A percentile compares a stretch with the other conserved stretches of the same genome.
Conservation (phyloP, 2,113 vertebrate species). For the Phrynosoma blainvillii region DNA sequence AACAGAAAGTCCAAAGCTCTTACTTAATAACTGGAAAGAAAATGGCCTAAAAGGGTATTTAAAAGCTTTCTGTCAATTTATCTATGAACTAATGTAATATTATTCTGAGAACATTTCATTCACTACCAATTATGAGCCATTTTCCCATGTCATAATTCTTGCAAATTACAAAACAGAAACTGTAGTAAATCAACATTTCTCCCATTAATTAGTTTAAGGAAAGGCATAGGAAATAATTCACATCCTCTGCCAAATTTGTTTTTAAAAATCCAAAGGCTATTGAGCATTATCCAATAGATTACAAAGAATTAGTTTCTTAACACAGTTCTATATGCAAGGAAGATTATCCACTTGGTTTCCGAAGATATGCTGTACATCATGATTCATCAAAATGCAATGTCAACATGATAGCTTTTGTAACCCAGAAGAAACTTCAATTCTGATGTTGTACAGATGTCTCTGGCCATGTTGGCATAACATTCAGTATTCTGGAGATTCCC, state of each 20-base stretch:
- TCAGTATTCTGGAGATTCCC: neutral
- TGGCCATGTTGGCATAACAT: neutral
- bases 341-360: neutral
- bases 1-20: neutral
- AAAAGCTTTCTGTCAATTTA: constrained; percentile 48
- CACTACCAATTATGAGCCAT: constrained; percentile 48
- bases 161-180: constrained; percentile 36
- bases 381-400: neutral
- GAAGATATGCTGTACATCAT: neutral
- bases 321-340: neutral
- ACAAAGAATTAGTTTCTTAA: neutral
- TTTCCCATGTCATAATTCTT: constrained; percentile 28
- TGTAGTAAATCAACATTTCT: constrained; percentile 23
- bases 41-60: constrained; percentile 37
- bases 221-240: constrained; percentile 15
- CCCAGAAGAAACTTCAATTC: neutral
- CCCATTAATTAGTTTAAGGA: neutral
- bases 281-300: fast-evolving
- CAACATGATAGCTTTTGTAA: neutral
- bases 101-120: constrained; percentile 49
- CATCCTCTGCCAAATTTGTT: neutral
- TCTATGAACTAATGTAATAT: constrained; percentile 44
- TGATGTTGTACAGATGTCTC: neutral
- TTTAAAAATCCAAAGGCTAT: neutral
- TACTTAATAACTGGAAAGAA: constrained; percentile 20